Base-by-base conservation (phyloP, 2,888 invertebrate genomes). In the Zaprionus lineosus region DNA sequence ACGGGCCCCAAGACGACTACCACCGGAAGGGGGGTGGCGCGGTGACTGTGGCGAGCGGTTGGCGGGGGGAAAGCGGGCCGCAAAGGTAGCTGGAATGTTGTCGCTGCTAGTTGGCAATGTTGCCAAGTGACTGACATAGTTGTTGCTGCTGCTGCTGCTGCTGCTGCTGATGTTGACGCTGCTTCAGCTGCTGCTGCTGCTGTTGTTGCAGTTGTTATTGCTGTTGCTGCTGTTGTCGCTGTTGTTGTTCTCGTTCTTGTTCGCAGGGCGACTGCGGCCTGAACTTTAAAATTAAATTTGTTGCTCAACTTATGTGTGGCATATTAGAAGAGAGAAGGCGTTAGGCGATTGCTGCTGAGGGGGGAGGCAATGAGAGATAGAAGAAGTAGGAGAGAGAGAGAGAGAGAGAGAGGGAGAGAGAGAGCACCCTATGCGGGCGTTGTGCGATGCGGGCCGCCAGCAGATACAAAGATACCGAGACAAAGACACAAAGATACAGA, bases 91-190 rank as follows among this genome's bases (percentile, higher is more conserved):
- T 78, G 81, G 81, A 81, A 81, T 81, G 79, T 84, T 81, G 84
- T 84, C 84, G 64, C 59, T 76, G 79, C 75, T 81, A 75, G 79
- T 73, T 83, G 72, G 74, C 70, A 70, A 81, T 83, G 76, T 83
- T 83, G 76, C 68, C 73, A 73, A 82, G 82, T 81, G 76, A 74
- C 76, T 82, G 83, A 75, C 82, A 79, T 79, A 81, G 83, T 74
- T 79, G 83, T 62, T 76, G 74, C 9, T 48, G 56, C 40, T 48
- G 53, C 43, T 60, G 46, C 33, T 55, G 60, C 36, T 46, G 58
- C 28, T 52, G 34, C 50, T 64, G 62, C 15, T 41, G 44, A 44
- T 40, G 47, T 14, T 31, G 55, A 41, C 67, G 62, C 47, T 46
- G 46, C 12, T 8, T 5, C 39, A 57, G 39, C 21, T 9, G 34